These are phyloP conservation scores for Cyprinodon brontotheroides DNA, from an alignment of 2,113 vertebrate species.

Conservation along the genomic window DNA sequence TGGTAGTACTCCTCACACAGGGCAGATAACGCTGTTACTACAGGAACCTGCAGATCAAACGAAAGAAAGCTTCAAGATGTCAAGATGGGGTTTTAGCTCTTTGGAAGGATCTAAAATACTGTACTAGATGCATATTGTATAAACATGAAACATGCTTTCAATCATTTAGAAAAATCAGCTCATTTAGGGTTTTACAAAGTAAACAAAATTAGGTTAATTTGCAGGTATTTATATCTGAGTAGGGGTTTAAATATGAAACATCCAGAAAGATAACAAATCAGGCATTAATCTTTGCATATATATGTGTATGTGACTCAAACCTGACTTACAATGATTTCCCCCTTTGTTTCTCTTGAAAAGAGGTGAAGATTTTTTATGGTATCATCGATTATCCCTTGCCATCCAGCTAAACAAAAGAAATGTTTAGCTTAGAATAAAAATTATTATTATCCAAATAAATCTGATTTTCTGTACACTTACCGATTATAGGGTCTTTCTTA, in stretches of 20 bases:
- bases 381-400: conserved; percentile 92
- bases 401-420: conserved; percentile 79
- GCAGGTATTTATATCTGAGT: background rate
- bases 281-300: background rate
- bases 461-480: conserved; percentile 70
- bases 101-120: background rate
- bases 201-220: background rate
- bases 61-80: background rate
- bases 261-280: background rate
- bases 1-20: conserved; percentile 87
- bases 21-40: conserved; percentile 83
- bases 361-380: conserved; percentile 85
- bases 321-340: conserved; percentile 82
- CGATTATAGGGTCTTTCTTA: conserved; percentile 81
- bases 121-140: background rate
- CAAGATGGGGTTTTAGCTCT: background rate
- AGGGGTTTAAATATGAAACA: background rate
- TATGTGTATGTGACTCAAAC: background rate
- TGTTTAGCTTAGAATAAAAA: background rate
- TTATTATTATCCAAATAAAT: background rate
- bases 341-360: conserved; percentile 76
- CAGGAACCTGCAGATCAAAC: conserved; percentile 77
- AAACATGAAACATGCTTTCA: too few species aligned
- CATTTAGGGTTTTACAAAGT: background rate
- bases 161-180: too few species aligned